Base-by-base conservation (phyloP, 2,113 vertebrate genomes). In the Bombycilla garrulus region DNA sequence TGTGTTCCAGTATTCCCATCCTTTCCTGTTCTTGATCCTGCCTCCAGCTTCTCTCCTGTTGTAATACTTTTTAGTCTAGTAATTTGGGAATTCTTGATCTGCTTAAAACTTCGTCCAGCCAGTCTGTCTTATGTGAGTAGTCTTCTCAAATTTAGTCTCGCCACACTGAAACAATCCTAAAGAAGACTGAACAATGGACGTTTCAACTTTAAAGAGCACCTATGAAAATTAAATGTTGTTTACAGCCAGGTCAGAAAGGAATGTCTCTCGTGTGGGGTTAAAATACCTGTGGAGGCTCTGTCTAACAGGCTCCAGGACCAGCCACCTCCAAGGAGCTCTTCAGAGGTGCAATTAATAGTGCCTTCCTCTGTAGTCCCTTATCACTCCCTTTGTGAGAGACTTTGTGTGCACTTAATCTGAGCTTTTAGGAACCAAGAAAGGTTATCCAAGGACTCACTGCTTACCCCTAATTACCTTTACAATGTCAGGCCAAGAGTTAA, bases 221-320 rank as follows among this genome's bases (percentile, higher is more conserved):
- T 62, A 31, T 83, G 62, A 90, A 90, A 70, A 83, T 90, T 69
- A 83, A 77, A 77, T 48, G 35, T 35, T 93, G 92, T 92, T 96
- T 94, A 92, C 79, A 90, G 72, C 31, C 19, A 66, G 71, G 56
- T 62, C 29, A 64, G 81, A 88, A 88, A 90, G 90, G 82, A 83
- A 65, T 78, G 85, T 64, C 71, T 96, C 36, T 60, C 0, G 0
- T 71, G 35, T 74, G 88, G 95, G 85, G 73, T 95, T 87, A 69
- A 93, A 87, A 95, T 92, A 82, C 72, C 57, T 90, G 81, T 47
- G 78, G 73, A 92, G 78, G 78, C 72, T 92, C 64, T 1, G 35
- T 79, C 81, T 94, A 62, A 56, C 72, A 94, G 79, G 65, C 86
- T 87, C 20, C 53, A 76, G 70, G 61, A 93, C 40, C 8, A 79